Percentiles rank a stretch among this genome's conserved stretches.
Evolutionary conservation across 1,140 invertebrate species (phyloP).

Genomic region (Vanessa atalanta): DNA sequence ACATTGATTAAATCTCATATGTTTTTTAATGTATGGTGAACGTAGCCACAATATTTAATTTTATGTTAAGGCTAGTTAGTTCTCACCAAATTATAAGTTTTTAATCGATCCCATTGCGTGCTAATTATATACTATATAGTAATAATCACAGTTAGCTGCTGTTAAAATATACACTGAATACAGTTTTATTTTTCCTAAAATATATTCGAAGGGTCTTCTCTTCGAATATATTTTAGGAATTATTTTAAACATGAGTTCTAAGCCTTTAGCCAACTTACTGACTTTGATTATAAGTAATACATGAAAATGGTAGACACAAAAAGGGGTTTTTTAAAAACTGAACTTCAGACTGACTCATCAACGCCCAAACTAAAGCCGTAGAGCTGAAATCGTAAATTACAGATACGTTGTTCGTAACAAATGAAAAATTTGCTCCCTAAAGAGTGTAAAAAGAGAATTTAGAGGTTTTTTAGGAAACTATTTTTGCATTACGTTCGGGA

Average conservation of each 20-base stretch:
- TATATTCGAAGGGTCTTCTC: too few species aligned
- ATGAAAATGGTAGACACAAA: not conserved
- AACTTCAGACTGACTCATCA: slow-evolving; percentile 7
- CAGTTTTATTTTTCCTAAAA: too few species aligned
- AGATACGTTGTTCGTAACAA: slow-evolving; percentile 7
- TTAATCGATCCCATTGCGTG: too few species aligned
- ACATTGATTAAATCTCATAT: slow-evolving; percentile 4
- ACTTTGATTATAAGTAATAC: too few species aligned
- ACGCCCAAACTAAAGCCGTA: not conserved
- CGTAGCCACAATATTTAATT: not conserved
- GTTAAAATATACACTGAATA: too few species aligned
- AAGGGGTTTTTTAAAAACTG: not conserved
- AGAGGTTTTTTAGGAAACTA: not conserved
- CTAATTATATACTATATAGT: too few species aligned
- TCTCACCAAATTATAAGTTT: too few species aligned
- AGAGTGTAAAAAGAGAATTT: not conserved
- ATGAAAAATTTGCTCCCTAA: slow-evolving; percentile 1
- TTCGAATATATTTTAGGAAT: too few species aligned
- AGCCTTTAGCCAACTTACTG: too few species aligned
- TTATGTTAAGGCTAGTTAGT: too few species aligned
- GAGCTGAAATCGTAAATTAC: slow-evolving; percentile 4
- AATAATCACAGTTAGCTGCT: too few species aligned
- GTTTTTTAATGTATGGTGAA: not conserved
- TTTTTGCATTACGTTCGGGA: not conserved
- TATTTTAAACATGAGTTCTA: too few species aligned